Percentiles rank a stretch among this genome's conserved stretches.
phyloP scores from a whole-genome alignment of 1,140 invertebrate genomes.

The Mylabris phalerata region DNA sequence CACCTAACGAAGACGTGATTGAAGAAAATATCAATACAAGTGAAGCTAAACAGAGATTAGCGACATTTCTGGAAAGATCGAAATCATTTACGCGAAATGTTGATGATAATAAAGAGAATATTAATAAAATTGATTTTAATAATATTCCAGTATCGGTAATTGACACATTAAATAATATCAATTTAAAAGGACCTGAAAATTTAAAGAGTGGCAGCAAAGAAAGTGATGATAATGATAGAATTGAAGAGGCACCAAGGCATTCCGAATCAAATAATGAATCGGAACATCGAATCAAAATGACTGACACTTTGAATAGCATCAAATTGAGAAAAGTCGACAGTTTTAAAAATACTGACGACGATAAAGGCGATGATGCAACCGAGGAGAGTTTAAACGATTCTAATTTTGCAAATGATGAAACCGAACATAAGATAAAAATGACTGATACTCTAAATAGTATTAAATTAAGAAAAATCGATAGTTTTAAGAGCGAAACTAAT shows the following conservation, averaged over 20 bases:
- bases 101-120: neutral
- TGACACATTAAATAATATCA: neutral
- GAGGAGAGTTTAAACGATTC: neutral
- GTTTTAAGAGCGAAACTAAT: conserved; percentile 1
- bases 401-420: neutral
- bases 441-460: conserved; percentile 3
- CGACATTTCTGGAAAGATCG: conserved; percentile 2
- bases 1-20: conserved; percentile 22
- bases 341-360: neutral
- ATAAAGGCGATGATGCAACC: neutral
- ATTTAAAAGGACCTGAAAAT: neutral
- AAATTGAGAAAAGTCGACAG: conserved; percentile 13
- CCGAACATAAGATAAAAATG: conserved; percentile 2
- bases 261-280: conserved; percentile 1
- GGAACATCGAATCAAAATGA: conserved; percentile 21
- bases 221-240: too few relatives aligned
- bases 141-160: neutral
- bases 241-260: too few relatives aligned
- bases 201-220: too few relatives aligned
- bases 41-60: conserved; percentile 22
- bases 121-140: neutral
- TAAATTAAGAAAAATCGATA: conserved; percentile 7
- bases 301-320: conserved; percentile 21
- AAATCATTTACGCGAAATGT: neutral
- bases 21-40: conserved; percentile 21